Conservation (phyloP, 2,888 invertebrate species). For the Apodemia duryi region DNA sequence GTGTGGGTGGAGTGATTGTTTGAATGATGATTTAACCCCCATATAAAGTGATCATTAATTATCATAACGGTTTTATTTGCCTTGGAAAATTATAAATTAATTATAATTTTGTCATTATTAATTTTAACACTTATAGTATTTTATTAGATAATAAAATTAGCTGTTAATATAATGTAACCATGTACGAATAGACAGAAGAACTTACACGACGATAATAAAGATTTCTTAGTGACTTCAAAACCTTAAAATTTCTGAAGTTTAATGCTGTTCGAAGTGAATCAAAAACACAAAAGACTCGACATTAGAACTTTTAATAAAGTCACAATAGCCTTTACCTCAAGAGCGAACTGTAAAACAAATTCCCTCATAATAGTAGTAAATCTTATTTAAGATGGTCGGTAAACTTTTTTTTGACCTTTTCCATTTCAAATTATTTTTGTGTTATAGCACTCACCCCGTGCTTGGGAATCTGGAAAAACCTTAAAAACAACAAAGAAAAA, state of each 20-base stretch:
- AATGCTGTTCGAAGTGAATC: background rate
- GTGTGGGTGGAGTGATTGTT: constrained; percentile 5
- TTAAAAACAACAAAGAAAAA: too few species aligned
- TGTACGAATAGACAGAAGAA: too few species aligned
- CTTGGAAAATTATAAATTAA: constrained; percentile 3
- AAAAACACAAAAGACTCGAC: background rate
- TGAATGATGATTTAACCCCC: constrained; percentile 2
- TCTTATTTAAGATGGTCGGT: background rate
- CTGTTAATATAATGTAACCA: too few species aligned
- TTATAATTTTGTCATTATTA: background rate
- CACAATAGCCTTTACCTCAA: background rate
- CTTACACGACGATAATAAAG: too few species aligned
- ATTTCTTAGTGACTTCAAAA: too few species aligned
- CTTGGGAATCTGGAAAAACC: too few species aligned
- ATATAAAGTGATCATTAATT: constrained; percentile 11
- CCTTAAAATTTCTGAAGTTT: background rate
- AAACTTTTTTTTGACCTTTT: too few species aligned
- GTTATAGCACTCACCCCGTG: too few species aligned
- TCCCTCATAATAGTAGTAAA: background rate
- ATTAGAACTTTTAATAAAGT: background rate
- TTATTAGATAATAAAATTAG: too few species aligned
- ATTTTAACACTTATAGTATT: too few species aligned
- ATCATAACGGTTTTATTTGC: background rate
- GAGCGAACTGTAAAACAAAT: background rate
- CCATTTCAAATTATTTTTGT: too few species aligned